Evolutionary conservation across 2,797 vertebrate species (phyloP).

Genomic region (Percopsis omiscomaycus): DNA sequence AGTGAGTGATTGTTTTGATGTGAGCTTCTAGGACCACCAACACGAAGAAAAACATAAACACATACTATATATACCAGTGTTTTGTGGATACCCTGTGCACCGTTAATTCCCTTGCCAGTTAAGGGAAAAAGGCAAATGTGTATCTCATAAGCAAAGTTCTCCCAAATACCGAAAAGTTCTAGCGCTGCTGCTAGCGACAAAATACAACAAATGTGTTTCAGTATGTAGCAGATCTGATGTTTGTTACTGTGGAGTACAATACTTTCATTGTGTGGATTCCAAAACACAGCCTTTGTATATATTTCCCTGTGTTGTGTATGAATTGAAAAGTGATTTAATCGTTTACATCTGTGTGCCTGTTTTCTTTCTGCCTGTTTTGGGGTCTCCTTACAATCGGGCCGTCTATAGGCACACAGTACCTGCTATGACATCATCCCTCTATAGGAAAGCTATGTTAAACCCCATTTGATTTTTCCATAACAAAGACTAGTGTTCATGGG

Average conservation of each 20-base stretch:
- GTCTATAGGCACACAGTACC: not conserved
- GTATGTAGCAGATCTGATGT: not conserved
- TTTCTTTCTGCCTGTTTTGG: conserved; percentile 8
- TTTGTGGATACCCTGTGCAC: too few relatives aligned
- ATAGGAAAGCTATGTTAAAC: not conserved
- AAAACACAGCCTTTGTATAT: not conserved
- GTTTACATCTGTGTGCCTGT: conserved; percentile 38
- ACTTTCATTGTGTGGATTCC: not conserved
- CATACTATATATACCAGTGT: too few relatives aligned
- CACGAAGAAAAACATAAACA: too few relatives aligned
- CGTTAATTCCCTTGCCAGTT: too few relatives aligned
- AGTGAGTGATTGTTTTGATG: too few relatives aligned
- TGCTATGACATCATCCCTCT: conserved; percentile 21
- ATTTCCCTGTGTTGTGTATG: conserved; percentile 1
- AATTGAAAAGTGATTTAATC: conserved; percentile 10
- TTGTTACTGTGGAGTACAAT: not conserved
- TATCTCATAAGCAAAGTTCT: too few relatives aligned
- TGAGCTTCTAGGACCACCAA: too few relatives aligned
- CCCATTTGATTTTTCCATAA: conserved; percentile 3
- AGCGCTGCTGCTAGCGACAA: not conserved
- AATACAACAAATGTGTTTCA: not conserved
- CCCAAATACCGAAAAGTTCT: too few relatives aligned
- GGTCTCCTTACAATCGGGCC: not conserved
- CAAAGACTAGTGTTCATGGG: conserved; percentile 19
- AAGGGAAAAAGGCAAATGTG: too few relatives aligned